Base-by-base conservation (phyloP, 2,113 vertebrate genomes). In the Vanacampus margaritifer region DNA sequence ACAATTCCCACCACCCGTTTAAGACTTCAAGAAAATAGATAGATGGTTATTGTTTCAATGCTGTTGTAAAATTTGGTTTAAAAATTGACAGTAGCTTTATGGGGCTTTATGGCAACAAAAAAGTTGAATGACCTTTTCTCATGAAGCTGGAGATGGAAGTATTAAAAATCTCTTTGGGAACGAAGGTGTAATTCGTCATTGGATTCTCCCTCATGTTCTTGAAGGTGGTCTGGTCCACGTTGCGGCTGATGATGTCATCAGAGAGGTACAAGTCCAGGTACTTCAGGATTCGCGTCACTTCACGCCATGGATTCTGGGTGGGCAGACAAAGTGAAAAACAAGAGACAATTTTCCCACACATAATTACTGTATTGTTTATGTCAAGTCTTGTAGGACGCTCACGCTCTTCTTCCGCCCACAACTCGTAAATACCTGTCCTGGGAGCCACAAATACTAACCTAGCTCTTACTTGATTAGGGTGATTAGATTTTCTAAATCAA, bases 151-250 rank as follows among this genome's bases (percentile, higher is more conserved):
- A 92, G 76, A 92, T 71, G 35, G 86, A 75, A 0, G 86, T 74
- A 66, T 93, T 86, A 69, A 93, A 91, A 24, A 93, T 51, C 0
- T 35, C 24, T 2, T 67, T 39, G 2, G 91, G 90, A 21, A 92
- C 0, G n/a, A 76, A 89, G 46, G 82, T 74, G 68, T 93, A 93
- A 80, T 94, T 94, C 41, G 89, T 66, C 93, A 93, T 93, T 0
- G 92, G 92, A 65, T 94, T 94, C 6, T 87, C 82, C 73, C 91
- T 94, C 92, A 93, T 93, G 13, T 51, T 90, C 57, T 93, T 81
- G 67, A 94, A 94, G 4, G 89, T 86, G 0, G 93, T 93, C 71
- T 91, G 88, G 67, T 92, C 73, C 46, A n/a, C 9, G 89, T 92
- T 90, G 17, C 60, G 76, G 60, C 77, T 74, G 78, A 92, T 73